Percentiles rank a stretch among this genome's conserved stretches.
Evolutionary conservation across 2,797 vertebrate genomes (phyloP).

Genomic region (Meriones psammophilus): DNA sequence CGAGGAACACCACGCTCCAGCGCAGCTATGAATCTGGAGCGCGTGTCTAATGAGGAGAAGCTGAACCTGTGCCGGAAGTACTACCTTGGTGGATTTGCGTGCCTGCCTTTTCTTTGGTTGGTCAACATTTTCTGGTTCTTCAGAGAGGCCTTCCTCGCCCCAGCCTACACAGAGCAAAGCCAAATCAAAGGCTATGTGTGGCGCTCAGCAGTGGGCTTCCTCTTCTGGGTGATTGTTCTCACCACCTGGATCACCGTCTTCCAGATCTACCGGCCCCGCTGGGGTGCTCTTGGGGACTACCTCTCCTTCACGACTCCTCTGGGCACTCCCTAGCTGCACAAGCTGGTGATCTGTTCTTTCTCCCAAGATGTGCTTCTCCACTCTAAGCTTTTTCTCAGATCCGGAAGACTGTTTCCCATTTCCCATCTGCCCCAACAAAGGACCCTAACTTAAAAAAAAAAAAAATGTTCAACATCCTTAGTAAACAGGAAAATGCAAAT

Average conservation of each 20-base stretch:
- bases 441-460: conserved; percentile 18
- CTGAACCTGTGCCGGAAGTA: conserved; percentile 94
- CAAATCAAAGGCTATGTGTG: conserved; percentile 96
- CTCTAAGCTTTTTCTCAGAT: background rate
- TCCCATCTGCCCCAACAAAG: conserved; percentile 74
- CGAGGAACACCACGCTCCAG: background rate
- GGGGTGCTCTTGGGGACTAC: conserved; percentile 95
- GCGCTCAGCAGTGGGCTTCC: conserved; percentile 93
- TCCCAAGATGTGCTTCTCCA: conserved; percentile 41
- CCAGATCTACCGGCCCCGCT: conserved; percentile 93
- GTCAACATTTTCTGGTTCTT: conserved; percentile 98
- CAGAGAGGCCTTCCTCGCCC: conserved; percentile 94
- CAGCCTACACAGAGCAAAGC: conserved; percentile 93
- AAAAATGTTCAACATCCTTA: background rate
- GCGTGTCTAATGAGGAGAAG: conserved; percentile 95
- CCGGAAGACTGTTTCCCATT: background rate
- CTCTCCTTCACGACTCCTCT: conserved; percentile 96
- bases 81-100: conserved; percentile 95
- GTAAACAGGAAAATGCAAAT: background rate
- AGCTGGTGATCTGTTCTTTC: background rate
- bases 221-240: conserved; percentile 94
- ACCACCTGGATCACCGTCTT: conserved; percentile 96
- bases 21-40: conserved; percentile 93
- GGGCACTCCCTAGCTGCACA: conserved; percentile 91
- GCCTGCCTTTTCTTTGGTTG: conserved; percentile 97